Percentiles rank a stretch among this genome's conserved stretches.
Conservation (phyloP, 1,140 invertebrate genomes). For the Meloidogyne hapla region DNA sequence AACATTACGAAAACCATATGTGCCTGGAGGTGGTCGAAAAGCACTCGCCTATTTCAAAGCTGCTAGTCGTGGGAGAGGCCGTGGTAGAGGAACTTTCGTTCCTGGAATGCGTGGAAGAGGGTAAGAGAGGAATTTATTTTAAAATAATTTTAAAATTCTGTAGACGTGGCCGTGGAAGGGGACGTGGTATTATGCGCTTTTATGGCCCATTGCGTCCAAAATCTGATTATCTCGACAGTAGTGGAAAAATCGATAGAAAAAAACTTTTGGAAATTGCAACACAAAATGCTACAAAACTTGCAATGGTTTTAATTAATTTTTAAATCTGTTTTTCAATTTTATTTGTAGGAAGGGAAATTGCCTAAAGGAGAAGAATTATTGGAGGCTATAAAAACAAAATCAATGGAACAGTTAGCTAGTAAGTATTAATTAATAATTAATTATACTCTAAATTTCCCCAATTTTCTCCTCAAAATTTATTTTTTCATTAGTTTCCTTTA, state of each 20-base stretch:
- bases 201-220: slow-evolving; percentile 18
- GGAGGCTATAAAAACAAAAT: slow-evolving; percentile 36
- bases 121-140: background rate
- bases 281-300: slow-evolving; percentile 37
- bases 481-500: background rate
- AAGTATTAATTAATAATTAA: too few species aligned
- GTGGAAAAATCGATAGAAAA: slow-evolving; percentile 26
- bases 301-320: slow-evolving; percentile 19
- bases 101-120: slow-evolving; percentile 15
- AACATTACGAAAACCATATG: slow-evolving; percentile 21
- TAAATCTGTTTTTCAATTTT: background rate
- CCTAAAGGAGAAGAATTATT: slow-evolving; percentile 35
- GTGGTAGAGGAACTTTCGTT: background rate
- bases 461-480: background rate
- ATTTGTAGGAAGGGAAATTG: slow-evolving; percentile 34
- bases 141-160: background rate
- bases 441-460: too few species aligned
- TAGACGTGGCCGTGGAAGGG: background rate
- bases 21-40: slow-evolving; percentile 2
- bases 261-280: slow-evolving; percentile 38
- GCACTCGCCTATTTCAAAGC: background rate
- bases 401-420: slow-evolving; percentile 39
- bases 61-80: background rate
- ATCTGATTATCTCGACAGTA: slow-evolving; percentile 25
- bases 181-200: slow-evolving; percentile 9